These are phyloP conservation scores for Galerucella nymphaeae DNA, from an alignment of 2,888 invertebrate species.

Conservation along the genomic window DNA sequence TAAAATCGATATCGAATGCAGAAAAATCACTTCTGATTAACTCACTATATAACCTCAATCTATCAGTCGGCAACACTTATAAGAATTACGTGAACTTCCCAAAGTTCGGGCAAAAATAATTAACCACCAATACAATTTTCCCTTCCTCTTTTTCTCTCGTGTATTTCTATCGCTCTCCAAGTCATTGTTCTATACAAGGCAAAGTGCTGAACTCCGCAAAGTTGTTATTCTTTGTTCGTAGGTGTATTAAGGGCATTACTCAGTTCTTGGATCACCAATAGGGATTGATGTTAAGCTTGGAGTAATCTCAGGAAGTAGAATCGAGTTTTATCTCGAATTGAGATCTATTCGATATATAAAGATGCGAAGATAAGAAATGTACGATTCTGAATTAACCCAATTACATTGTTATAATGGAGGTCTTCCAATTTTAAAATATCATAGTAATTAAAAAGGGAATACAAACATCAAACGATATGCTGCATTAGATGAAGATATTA, in stretches of 20 bases:
- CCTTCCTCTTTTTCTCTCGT: neutral
- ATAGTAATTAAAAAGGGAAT: no score
- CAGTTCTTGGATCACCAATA: conserved; percentile 31
- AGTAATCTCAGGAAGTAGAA: conserved; percentile 27
- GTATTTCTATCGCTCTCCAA: conserved; percentile 19
- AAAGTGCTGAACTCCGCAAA: conserved; percentile 35
- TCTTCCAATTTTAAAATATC: no score
- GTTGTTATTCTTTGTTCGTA: conserved; percentile 38
- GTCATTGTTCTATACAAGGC: conserved; percentile 31
- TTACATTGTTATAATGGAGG: no score
- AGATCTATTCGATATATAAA: conserved; percentile 11
- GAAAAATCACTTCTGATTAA: conserved; percentile 22
- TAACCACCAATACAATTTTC: conserved; percentile 25
- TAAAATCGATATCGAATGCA: neutral
- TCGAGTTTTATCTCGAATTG: conserved; percentile 29
- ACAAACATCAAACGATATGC: no score
- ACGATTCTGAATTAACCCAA: neutral
- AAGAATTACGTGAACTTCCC: conserved; percentile 25
- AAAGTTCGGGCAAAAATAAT: conserved; percentile 31
- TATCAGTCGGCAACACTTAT: conserved; percentile 26
- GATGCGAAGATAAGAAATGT: neutral
- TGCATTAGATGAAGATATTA: no score
- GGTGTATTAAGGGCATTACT: conserved; percentile 39
- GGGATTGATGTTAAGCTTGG: conserved; percentile 30
- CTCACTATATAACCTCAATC: conserved; percentile 25